Evolutionary conservation across 30 jellyfish, hydroid and myxozoan species (phyloP).

Genomic region (Sanderia malayensis): DNA sequence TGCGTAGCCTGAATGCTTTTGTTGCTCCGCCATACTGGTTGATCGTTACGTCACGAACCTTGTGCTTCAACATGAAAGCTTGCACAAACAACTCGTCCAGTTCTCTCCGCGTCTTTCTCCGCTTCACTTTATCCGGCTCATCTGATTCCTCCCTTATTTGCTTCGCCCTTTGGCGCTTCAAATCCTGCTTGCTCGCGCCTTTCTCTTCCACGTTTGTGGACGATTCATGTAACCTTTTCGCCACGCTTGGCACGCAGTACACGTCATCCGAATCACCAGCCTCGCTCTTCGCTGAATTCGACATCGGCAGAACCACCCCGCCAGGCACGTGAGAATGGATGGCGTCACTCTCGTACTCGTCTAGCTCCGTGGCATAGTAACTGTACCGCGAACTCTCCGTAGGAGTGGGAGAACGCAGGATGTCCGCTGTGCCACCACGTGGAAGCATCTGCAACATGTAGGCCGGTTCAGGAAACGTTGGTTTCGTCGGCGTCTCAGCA

Average conservation of each 20-base stretch:
- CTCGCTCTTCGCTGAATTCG: conserved; percentile 32
- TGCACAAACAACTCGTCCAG: conserved; percentile 33
- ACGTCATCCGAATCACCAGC: conserved; percentile 65
- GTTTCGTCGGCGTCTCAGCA: conserved; percentile 1
- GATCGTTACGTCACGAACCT: conserved; percentile 40
- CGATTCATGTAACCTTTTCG: neutral
- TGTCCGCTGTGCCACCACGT: conserved; percentile 55
- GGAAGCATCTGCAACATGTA: conserved; percentile 12
- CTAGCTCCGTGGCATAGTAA: conserved; percentile 47
- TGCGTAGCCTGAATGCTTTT: conserved; percentile 50
- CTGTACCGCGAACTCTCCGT: conserved; percentile 24
- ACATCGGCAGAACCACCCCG: conserved; percentile 8
- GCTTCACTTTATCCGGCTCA: neutral
- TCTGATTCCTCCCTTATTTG: neutral
- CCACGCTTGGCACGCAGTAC: conserved; percentile 43
- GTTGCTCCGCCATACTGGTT: conserved; percentile 55
- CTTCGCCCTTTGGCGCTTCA: neutral
- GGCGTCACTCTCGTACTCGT: conserved; percentile 64
- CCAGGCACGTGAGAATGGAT: no score
- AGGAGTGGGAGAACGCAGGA: conserved; percentile 2
- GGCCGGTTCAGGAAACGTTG: conserved; percentile 9
- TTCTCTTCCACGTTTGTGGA: neutral
- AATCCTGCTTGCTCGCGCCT: neutral
- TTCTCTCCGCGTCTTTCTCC: conserved; percentile 18
- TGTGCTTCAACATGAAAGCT: conserved; percentile 23